Evolutionary conservation across 2,797 vertebrate genomes (phyloP).

Genomic region (Syngnathus rostellatus): DNA sequence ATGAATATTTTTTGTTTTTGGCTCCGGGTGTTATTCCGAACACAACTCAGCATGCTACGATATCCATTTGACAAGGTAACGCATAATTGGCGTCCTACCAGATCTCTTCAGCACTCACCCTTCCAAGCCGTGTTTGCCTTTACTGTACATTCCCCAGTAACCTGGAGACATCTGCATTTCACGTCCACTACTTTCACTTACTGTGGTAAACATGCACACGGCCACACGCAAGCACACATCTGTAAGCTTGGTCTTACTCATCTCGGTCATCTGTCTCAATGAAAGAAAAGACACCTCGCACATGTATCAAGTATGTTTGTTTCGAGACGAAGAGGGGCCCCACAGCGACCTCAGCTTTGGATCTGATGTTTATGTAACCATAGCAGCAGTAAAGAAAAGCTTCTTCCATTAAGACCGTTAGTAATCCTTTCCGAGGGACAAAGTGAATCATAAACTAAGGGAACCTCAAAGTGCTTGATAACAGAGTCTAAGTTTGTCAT

Average conservation of each 20-base stretch:
- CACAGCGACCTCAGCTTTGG: constrained; percentile 44
- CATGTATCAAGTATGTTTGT: constrained; percentile 40
- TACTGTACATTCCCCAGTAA: constrained; percentile 57
- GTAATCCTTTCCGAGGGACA: constrained; percentile 53
- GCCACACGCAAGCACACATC: constrained; percentile 7
- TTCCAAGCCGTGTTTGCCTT: constrained; percentile 50
- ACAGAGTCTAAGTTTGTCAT: constrained; percentile 8
- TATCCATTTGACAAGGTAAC: constrained; percentile 10
- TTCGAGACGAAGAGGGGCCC: constrained; percentile 38
- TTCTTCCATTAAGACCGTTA: constrained; percentile 59
- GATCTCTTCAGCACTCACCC: constrained; percentile 38
- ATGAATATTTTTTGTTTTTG: too few relatives aligned
- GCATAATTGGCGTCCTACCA: constrained; percentile 33
- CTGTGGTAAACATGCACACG: constrained; percentile 9
- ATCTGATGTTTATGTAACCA: constrained; percentile 68
- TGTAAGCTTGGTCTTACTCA: constrained; percentile 16
- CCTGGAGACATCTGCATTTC: constrained; percentile 64
- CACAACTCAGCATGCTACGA: not conserved
- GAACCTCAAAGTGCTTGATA: constrained; percentile 1
- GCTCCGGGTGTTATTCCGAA: not conserved
- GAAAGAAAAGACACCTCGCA: constrained; percentile 17
- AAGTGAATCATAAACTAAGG: constrained; percentile 16
- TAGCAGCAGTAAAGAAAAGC: constrained; percentile 63
- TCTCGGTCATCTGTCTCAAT: constrained; percentile 11
- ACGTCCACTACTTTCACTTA: constrained; percentile 26